These are phyloP conservation scores for Hydropsyche tenuis DNA, from an alignment of 1,140 invertebrate species.

Conservation along the genomic window DNA sequence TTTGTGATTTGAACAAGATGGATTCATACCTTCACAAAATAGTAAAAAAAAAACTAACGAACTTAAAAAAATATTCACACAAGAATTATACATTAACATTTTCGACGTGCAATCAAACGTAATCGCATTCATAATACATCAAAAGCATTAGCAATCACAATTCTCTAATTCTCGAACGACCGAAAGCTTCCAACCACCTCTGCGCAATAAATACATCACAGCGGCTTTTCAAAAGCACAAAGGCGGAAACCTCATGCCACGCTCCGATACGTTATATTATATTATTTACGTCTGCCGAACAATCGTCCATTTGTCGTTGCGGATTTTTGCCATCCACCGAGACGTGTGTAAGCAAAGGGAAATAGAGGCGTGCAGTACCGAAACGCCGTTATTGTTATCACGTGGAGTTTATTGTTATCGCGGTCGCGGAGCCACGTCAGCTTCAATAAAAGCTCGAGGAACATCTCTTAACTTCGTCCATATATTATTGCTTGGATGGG, in stretches of 20 bases:
- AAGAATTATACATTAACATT: too few relatives aligned
- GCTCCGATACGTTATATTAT: constrained; percentile 9
- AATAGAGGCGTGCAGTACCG: neutral
- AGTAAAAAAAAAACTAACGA: too few relatives aligned
- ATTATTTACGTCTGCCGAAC: constrained; percentile 16
- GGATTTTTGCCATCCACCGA: neutral
- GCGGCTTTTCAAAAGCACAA: neutral
- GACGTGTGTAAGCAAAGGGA: too few relatives aligned
- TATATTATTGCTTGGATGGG: neutral
- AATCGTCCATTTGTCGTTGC: constrained; percentile 12
- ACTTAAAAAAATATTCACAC: too few relatives aligned
- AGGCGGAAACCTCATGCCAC: neutral
- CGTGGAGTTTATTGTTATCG: constrained; percentile 20
- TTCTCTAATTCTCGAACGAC: too few relatives aligned
- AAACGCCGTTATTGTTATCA: constrained; percentile 23
- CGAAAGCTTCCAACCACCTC: neutral
- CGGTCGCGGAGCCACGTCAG: neutral
- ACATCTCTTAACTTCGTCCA: neutral
- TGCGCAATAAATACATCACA: neutral
- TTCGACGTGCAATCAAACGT: too few relatives aligned
- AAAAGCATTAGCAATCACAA: too few relatives aligned
- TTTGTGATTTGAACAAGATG: too few relatives aligned
- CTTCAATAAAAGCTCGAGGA: constrained; percentile 1
- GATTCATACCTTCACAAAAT: too few relatives aligned
- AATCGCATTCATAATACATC: too few relatives aligned